Base-by-base conservation (phyloP, 2,888 invertebrate genomes). In the Phlogophora meticulosa region DNA sequence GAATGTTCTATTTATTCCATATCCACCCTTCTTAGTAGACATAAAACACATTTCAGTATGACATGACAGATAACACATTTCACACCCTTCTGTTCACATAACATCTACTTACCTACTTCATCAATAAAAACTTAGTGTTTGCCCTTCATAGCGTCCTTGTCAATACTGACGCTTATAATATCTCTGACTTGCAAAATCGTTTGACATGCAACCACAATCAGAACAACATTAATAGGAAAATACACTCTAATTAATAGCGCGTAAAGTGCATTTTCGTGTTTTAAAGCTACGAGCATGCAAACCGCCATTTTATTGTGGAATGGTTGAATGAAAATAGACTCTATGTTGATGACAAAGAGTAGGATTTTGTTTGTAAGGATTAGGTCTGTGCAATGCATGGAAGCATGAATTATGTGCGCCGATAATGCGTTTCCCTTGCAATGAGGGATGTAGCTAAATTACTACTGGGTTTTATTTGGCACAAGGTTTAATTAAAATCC, bases 371-470 rank as follows among this genome's bases (percentile, higher is more conserved):
- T 59, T 48, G 51, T 34, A 40, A 7, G 38, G 13, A 40, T 53
- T 17, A 57, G 4, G 42, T 65, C 15, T 43, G 28, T 38, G 20
- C 49, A 64, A 60, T 62, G 20, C 42, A 24, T 66, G 24, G 69
- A 57, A 57, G 34, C 65, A 51, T 72, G 38, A 56, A 57, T 51
- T 72, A 51, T 68, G 15, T 17, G 48, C 4, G 45, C 51, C 17
- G 24, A 43, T 56, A 70, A 64, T 67, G 49, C 55, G 46, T 80
- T 80, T 77, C 43, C 70, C 57, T 63, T 63, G 69, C 65, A 73
- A 60, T 40, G 38, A 69, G 45, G 60, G 63, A 60, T 55, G 69
- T 58, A 42, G 28, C 38, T 61, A 57, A 53, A 63, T 51, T 55
- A 32, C 46, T 42, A 13, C n/a, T 24, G 11, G 10, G 13, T 55